Evolutionary conservation across 2,888 invertebrate genomes (phyloP), one percentile per base, ranked within the genome.

Genomic region (Hydroisotoma schaefferi): DNA sequence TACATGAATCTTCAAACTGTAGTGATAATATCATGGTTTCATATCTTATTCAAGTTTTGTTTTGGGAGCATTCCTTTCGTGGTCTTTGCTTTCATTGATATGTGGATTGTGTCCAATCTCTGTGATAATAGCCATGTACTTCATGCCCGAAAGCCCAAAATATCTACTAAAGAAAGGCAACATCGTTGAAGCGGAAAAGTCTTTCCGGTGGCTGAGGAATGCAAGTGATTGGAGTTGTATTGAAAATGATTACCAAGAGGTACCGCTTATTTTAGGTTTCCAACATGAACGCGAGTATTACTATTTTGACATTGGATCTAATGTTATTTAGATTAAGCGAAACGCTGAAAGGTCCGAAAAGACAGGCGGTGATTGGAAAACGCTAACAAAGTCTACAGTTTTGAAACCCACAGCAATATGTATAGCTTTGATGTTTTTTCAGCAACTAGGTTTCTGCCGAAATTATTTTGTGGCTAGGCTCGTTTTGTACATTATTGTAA

Each of bases 341-440:
- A n/a, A n/a, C n/a, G n/a, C n/a, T n/a, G n/a, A n/a, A n/a, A n/a
- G n/a, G n/a, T n/a, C n/a, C n/a, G n/a, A n/a, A n/a, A n/a, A n/a
- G n/a, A n/a, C n/a, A n/a, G n/a, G n/a, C n/a, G n/a, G n/a, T 22
- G 3, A 22, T 46, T 44, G 46, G 47, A 55, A 18, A 25, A 47
- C 59, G 29, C 28, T 65, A 2, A 10, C 63, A 2, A 49, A 51
- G 1, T 48, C 48, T 10, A 52, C 61, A 20, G 62, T 87, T 5
- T 81, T 84, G 40, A 85, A 82, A 74, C 90, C 91, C 0, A 79
- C 93, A 55, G 75, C 86, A 52, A 85, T 88, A 52, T 85, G 85
- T 2, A 79, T 89, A 28, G 84, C 87, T 20, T 83, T 90, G 61
- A 88, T 94, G 86, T 83, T 88, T 73, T 89, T 89, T 78, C 90